Evolutionary conservation across 2,113 vertebrate genomes (phyloP).

Genomic region (Alethe diademata): DNA sequence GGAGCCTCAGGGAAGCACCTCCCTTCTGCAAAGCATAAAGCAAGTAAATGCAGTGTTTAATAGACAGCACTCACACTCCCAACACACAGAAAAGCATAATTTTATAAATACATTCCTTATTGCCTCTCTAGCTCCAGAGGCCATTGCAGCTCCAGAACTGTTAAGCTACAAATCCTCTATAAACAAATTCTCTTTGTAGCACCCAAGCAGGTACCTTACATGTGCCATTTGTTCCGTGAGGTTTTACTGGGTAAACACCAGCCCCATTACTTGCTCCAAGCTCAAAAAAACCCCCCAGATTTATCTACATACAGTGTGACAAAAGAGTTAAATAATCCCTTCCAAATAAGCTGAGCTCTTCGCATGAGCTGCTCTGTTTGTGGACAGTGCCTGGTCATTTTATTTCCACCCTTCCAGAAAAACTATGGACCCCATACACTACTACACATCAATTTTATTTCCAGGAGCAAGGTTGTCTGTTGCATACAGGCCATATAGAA

Average conservation of each 20-base stretch:
- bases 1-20: not conserved
- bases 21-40: not conserved
- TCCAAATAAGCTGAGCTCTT: not conserved
- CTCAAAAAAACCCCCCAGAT: not conserved
- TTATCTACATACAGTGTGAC: not conserved
- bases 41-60: not conserved
- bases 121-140: not conserved
- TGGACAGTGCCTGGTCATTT: not conserved
- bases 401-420: not conserved
- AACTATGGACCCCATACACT: not conserved
- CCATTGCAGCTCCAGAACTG: not conserved
- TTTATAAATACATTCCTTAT: not conserved
- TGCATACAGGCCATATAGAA: fast-evolving
- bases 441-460: fast-evolving
- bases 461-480: not conserved
- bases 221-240: not conserved
- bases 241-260: not conserved
- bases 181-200: not conserved
- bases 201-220: fast-evolving
- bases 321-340: not conserved
- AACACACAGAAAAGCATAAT: not conserved
- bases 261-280: not conserved
- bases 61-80: not conserved
- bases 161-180: not conserved
- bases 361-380: not conserved